These are phyloP conservation scores for Acleris cristana DNA, from an alignment of 2,888 invertebrate genomes.

Conservation along the genomic window DNA sequence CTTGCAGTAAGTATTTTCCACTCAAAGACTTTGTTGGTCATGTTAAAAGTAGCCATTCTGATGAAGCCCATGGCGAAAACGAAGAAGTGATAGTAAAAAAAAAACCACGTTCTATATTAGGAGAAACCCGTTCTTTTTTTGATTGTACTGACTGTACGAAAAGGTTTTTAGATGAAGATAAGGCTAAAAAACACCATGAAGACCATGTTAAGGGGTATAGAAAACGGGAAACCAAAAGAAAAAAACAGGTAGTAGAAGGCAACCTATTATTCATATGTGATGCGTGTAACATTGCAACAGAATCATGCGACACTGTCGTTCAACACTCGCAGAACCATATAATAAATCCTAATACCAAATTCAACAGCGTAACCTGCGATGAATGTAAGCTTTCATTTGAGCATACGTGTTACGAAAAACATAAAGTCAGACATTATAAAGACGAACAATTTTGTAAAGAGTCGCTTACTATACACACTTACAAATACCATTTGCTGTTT, in stretches of 20 bases:
- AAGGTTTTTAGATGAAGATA: background rate
- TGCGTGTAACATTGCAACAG: constrained; percentile 17
- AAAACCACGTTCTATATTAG: background rate
- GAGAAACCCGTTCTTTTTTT: background rate
- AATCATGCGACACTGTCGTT: constrained; percentile 21
- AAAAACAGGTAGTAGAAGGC: background rate
- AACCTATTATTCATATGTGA: constrained; percentile 18
- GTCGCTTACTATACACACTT: constrained; percentile 6
- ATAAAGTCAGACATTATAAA: constrained; percentile 10
- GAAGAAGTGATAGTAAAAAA: background rate
- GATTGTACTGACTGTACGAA: background rate
- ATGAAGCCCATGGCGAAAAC: background rate
- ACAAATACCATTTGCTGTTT: constrained; percentile 7
- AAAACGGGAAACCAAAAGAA: too few species aligned
- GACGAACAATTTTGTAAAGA: background rate
- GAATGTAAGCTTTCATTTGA: constrained; percentile 26
- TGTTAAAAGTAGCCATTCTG: background rate
- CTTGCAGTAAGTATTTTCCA: background rate
- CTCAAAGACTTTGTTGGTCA: background rate
- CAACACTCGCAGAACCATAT: constrained; percentile 29
- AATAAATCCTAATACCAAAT: background rate
- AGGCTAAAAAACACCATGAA: background rate
- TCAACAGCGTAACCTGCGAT: background rate
- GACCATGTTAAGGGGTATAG: background rate
- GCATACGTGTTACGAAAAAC: constrained; percentile 5